Evolutionary conservation across 1,140 invertebrate genomes (phyloP), one percentile per base, ranked within the genome.

Genomic region (Drosophila littoralis): DNA sequence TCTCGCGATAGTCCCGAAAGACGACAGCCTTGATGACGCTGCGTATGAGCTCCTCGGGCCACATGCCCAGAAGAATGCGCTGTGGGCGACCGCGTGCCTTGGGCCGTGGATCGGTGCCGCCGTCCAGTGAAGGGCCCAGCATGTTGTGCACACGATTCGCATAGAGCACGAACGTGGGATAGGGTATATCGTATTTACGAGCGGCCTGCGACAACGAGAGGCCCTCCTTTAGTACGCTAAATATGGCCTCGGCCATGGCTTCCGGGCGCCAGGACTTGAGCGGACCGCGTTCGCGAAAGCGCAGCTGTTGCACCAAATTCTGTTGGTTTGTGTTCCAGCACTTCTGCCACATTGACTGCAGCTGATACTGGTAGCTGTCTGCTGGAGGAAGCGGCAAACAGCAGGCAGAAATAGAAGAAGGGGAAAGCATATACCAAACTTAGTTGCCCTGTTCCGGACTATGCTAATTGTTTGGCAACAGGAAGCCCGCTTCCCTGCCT

Each of bases 341-440:
- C 92, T 97, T 98, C 92, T 98, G 97, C 97, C 97, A 98, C 95
- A 97, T 97, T 38, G 96, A 97, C 92, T 98, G 97, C 91, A 98
- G 93, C 93, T 98, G 97, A 92, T 97, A 97, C 93, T 98, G 97
- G 94, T 98, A 98, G 94, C 96, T 97, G 94, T 97, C 97, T 96
- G 96, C 95, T 96, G 93, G 93, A 48, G 22, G 17, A 28, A 48
- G 22, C 22, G 22, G 22, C 22, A 92, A 93, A 92, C 89, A 77
- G 92, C 75, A 74, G 75, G 65, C 90, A 64, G 55, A 5, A 58
- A 57, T n/a, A 64, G 45, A 35, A 66, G 42, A 75, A 10, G 45
- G 55, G 74, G 43, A 12, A 73, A 67, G 75, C 63, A 40, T 40
- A 59, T 64, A 59, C 58, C 33, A 60, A 69, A 61, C 55, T 65